Evolutionary conservation across 2,113 vertebrate species (phyloP).

Genomic region (Sialia sialis): DNA sequence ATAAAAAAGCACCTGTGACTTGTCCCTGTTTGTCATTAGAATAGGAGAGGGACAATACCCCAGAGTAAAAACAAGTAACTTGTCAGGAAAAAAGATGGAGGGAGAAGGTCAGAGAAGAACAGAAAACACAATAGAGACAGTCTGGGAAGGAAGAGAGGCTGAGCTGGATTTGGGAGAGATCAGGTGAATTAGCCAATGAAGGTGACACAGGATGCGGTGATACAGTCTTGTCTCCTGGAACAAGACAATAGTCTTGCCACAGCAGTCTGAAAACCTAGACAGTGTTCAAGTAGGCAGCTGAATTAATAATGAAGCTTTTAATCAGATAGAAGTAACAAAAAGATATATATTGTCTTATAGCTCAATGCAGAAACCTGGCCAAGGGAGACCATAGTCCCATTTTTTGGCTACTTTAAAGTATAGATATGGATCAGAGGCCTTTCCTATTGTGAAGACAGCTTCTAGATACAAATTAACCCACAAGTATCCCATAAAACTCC

Average conservation of each 20-base stretch:
- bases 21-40: background rate
- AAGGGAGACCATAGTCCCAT: background rate
- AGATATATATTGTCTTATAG: background rate
- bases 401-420: background rate
- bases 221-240: constrained; percentile 15
- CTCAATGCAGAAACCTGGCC: background rate
- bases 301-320: constrained; percentile 61
- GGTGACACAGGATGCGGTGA: constrained; percentile 20
- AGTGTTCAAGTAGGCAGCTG: constrained; percentile 16
- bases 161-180: constrained; percentile 6
- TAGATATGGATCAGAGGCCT: background rate
- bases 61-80: background rate
- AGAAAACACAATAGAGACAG: background rate
- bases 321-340: constrained; percentile 2
- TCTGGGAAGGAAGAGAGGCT: background rate
- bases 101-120: constrained; percentile 15
- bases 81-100: background rate
- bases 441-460: background rate
- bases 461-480: background rate
- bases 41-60: background rate
- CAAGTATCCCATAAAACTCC: background rate
- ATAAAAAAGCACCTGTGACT: background rate
- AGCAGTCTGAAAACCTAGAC: constrained; percentile 51
- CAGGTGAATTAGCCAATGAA: constrained; percentile 37
- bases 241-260: constrained; percentile 15